Percentiles rank a stretch among this genome's conserved stretches.
phyloP scores from a whole-genome alignment of 2,113 vertebrate genomes.

The Archilochus colubris region DNA sequence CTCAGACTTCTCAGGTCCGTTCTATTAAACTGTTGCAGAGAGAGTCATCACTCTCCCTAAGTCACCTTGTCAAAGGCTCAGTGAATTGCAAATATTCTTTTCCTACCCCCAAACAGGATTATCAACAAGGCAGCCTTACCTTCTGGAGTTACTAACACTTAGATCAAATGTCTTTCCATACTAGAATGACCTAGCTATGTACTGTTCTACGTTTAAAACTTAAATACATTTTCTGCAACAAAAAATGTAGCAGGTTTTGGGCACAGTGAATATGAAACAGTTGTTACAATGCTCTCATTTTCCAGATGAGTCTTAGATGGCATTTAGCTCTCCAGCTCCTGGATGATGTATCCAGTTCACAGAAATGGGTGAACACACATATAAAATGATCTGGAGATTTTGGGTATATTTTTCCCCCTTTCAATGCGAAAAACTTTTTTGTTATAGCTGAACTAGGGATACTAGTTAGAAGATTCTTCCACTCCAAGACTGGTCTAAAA shows the following conservation, averaged over 20 bases:
- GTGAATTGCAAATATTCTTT: background rate
- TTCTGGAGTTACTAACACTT: background rate
- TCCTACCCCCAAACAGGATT: background rate
- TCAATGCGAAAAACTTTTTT: background rate
- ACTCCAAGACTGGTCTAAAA: background rate
- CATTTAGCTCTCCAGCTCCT: background rate
- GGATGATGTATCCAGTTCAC: background rate
- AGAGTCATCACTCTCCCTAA: background rate
- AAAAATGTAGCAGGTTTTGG: background rate
- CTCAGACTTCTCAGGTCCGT: background rate
- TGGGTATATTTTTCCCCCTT: background rate
- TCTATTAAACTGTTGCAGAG: background rate
- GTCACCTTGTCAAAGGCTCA: background rate
- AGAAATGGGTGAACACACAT: background rate
- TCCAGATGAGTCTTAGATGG: background rate
- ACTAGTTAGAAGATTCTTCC: background rate
- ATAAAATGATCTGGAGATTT: background rate
- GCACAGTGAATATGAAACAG: background rate
- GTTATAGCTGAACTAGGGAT: background rate
- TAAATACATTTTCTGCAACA: background rate
- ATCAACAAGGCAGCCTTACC: background rate
- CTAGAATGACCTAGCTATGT: background rate
- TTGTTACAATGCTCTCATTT: background rate
- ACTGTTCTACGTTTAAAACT: background rate
- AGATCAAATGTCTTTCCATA: background rate